Percentiles rank a stretch among this genome's conserved stretches.
Evolutionary conservation across 64 coral and sea anemone species (phyloP).

Genomic region (Stylophora pistillata): DNA sequence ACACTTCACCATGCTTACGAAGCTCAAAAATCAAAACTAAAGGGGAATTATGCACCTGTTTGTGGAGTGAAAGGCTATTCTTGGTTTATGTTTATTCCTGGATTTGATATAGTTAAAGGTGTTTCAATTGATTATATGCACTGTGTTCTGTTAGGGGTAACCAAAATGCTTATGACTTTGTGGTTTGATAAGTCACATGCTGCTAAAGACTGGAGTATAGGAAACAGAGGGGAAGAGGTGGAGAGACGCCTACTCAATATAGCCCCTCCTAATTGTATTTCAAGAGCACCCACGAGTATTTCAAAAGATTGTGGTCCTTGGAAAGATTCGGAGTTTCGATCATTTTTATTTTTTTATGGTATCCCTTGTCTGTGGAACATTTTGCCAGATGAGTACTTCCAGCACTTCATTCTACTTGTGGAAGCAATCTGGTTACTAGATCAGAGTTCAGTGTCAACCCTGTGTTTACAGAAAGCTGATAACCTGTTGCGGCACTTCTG

Average conservation of each 20-base stretch:
- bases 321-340: conserved; percentile 46
- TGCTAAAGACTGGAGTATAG: conserved; percentile 16
- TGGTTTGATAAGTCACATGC: conserved; percentile 41
- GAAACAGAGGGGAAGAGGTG: conserved; percentile 36
- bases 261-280: conserved; percentile 40
- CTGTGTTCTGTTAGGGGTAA: conserved; percentile 50
- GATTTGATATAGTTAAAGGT: conserved; percentile 52
- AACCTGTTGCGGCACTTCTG: conserved; percentile 36
- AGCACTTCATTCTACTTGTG: conserved; percentile 16
- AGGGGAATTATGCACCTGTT: conserved; percentile 21
- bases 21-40: conserved; percentile 9
- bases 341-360: conserved; percentile 62
- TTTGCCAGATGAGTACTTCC: conserved; percentile 55
- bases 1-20: background rate
- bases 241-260: conserved; percentile 33
- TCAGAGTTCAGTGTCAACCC: conserved; percentile 37
- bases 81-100: conserved; percentile 13
- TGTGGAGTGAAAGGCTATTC: conserved; percentile 44
- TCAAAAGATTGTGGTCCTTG: conserved; percentile 31
- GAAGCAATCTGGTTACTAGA: conserved; percentile 48
- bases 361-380: conserved; percentile 41
- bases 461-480: background rate
- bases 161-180: conserved; percentile 37
- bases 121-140: conserved; percentile 59
- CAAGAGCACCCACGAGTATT: conserved; percentile 33